phyloP scores from a whole-genome alignment of 2,113 vertebrate genomes.

The Diglossa brunneiventris region DNA sequence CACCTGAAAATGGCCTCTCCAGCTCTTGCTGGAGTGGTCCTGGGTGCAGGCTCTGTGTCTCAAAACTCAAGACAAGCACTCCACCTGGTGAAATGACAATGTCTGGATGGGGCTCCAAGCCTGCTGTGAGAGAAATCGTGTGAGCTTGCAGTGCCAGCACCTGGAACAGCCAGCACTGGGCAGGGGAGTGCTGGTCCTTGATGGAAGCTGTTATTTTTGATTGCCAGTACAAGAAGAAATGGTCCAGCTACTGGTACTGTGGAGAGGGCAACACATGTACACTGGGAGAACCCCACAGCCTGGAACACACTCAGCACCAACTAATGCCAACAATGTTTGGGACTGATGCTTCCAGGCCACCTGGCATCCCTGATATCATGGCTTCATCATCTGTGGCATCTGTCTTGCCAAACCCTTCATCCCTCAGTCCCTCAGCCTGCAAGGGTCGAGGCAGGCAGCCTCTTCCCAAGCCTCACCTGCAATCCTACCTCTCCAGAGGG shows the following conservation, averaged over 20 bases:
- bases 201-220: neutral
- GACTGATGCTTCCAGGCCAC: neutral
- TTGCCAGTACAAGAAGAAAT: neutral
- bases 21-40: neutral
- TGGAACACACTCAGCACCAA: neutral
- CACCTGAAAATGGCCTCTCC: neutral
- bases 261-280: accelerated
- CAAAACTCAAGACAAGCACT: neutral
- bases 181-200: neutral
- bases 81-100: neutral
- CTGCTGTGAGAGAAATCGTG: neutral
- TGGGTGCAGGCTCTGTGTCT: neutral
- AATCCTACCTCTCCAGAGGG: neutral
- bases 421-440: neutral
- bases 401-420: neutral
- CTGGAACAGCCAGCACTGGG: neutral
- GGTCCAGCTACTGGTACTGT: neutral
- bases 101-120: neutral
- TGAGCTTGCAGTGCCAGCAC: neutral
- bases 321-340: neutral
- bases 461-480: neutral
- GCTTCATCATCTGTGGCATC: neutral
- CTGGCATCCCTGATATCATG: neutral
- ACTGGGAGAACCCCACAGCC: neutral
- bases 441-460: neutral